Evolutionary conservation across 1,140 invertebrate genomes (phyloP), one percentile per base, ranked within the genome.

Genomic region (Sipha flava): DNA sequence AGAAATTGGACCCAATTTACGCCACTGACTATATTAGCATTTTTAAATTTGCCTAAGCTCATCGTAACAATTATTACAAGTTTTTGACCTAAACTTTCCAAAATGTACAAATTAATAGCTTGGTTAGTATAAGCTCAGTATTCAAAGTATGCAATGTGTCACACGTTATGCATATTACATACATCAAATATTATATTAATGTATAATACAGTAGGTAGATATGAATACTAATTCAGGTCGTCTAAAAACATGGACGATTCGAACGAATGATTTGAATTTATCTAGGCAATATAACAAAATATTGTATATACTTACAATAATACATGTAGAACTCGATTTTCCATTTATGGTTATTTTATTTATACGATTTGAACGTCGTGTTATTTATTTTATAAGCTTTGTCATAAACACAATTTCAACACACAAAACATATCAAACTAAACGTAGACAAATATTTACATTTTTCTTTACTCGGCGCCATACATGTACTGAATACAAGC

Each of bases 361-460:
- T n/a, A n/a, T n/a, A n/a, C n/a, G n/a, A n/a, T n/a, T n/a, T n/a
- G n/a, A n/a, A n/a, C n/a, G n/a, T n/a, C n/a, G n/a, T n/a, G n/a
- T 18, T 59, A 59, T 59, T 59, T 59, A 26, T 26, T 59, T 29
- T 59, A 26, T 59, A 59, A 59, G 54, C 54, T 59, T 57, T 59
- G 26, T 59, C 26, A 18, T 26, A 29, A 59, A 59, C 54, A 59
- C 26, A 14, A 29, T 59, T 59, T 14, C 18, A 59, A 59, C 54
- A n/a, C n/a, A n/a, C n/a, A n/a, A n/a, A n/a, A n/a, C n/a, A n/a
- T n/a, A n/a, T n/a, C n/a, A n/a, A n/a, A n/a, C n/a, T n/a, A n/a
- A n/a, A n/a, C n/a, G n/a, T n/a, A n/a, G 54, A 59, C 54, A 59
- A 59, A 59, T 59, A 59, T 59, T 59, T 59, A 59, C 54, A 59